Percentiles rank a stretch among this genome's conserved stretches.
Conservation (phyloP, 2,888 invertebrate species). For the Acleris literana region DNA sequence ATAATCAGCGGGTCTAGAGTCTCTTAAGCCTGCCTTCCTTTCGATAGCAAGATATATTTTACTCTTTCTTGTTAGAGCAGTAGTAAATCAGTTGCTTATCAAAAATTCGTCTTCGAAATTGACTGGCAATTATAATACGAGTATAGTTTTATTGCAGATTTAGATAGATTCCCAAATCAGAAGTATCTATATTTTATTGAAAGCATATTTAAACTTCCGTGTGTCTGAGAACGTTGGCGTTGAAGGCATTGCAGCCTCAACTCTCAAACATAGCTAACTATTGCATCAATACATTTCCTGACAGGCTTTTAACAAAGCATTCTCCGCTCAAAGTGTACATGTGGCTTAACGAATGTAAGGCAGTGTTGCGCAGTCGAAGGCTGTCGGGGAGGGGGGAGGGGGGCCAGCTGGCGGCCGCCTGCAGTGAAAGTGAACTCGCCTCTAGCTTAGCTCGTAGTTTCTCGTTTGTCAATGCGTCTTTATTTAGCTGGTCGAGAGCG, state of each 20-base stretch:
- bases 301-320: slow-evolving; percentile 33
- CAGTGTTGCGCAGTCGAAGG: slow-evolving; percentile 68
- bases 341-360: slow-evolving; percentile 60
- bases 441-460: slow-evolving; percentile 49
- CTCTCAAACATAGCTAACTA: slow-evolving; percentile 20
- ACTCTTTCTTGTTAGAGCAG: no score
- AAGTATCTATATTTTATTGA: no score
- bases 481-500: background rate
- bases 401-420: slow-evolving; percentile 78
- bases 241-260: background rate
- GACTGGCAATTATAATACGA: no score
- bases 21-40: no score
- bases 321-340: slow-evolving; percentile 34
- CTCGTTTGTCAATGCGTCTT: slow-evolving; percentile 3
- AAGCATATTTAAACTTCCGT: background rate
- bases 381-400: slow-evolving; percentile 48
- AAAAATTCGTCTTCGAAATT: no score
- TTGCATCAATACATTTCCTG: slow-evolving; percentile 36
- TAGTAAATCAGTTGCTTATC: no score
- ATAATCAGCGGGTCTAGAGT: no score
- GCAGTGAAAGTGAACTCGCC: slow-evolving; percentile 77
- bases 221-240: background rate
- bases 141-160: no score
- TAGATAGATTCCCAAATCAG: no score
- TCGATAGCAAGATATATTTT: no score